These are phyloP conservation scores for Listronotus bonariensis DNA, from an alignment of 1,140 invertebrate species.

Conservation along the genomic window DNA sequence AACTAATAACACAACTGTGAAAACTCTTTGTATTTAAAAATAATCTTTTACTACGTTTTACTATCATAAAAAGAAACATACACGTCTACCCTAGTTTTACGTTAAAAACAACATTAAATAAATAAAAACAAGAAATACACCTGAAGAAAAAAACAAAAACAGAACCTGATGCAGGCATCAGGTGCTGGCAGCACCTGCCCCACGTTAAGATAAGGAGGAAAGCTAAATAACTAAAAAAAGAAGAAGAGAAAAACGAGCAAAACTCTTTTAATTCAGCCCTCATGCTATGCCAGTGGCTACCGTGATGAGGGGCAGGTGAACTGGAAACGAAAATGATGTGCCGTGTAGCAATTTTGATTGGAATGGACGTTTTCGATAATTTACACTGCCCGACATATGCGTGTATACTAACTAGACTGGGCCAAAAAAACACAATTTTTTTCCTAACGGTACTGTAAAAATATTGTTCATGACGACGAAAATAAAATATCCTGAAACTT, in stretches of 20 bases:
- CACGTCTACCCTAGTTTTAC: too few relatives aligned
- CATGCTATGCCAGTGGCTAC: slow-evolving; percentile 33
- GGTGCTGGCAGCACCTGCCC: slow-evolving; percentile 15
- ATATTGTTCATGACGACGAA: too few relatives aligned
- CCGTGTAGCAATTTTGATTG: slow-evolving; percentile 27
- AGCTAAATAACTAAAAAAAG: slow-evolving; percentile 16
- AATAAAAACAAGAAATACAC: too few relatives aligned
- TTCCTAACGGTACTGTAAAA: too few relatives aligned
- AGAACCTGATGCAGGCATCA: slow-evolving; percentile 4
- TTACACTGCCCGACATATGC: slow-evolving; percentile 16
- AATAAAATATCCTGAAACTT: too few relatives aligned
- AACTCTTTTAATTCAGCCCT: slow-evolving; percentile 32
- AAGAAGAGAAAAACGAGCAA: slow-evolving; percentile 16
- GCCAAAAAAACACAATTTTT: too few relatives aligned
- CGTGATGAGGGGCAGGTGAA: slow-evolving; percentile 38
- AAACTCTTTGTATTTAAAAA: too few relatives aligned
- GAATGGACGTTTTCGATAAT: slow-evolving; percentile 10
- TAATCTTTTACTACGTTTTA: too few relatives aligned
- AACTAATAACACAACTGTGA: too few relatives aligned
- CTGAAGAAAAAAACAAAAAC: slow-evolving; percentile 4
- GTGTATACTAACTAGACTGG: too few relatives aligned
- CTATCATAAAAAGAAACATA: too few relatives aligned
- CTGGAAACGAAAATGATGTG: slow-evolving; percentile 21
- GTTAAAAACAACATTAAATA: too few relatives aligned
- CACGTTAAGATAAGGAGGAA: neutral